A percentile compares a stretch with the other conserved stretches of the same genome.
These are phyloP conservation scores for Clarias gariepinus DNA, from an alignment of 2,113 vertebrate genomes.

Conservation along the genomic window DNA sequence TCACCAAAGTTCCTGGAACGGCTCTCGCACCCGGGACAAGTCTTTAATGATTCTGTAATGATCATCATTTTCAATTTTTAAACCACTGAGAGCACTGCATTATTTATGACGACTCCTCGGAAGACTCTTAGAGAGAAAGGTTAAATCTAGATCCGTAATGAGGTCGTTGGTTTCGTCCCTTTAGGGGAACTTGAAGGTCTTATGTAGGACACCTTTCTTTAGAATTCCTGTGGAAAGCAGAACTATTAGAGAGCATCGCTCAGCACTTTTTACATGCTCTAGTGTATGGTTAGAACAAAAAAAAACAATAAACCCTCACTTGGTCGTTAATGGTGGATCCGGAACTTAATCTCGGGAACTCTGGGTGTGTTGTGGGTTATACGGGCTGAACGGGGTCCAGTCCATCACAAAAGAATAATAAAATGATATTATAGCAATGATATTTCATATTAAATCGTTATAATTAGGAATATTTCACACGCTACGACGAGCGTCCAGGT, in stretches of 20 bases:
- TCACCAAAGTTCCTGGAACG: neutral
- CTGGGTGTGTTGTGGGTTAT: neutral
- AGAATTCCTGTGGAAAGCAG: neutral
- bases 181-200: neutral
- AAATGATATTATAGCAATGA: too few species aligned
- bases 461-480: too few species aligned
- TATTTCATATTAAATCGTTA: too few species aligned
- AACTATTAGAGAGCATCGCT: neutral
- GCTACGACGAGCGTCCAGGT: too few species aligned
- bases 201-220: neutral
- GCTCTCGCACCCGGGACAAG: neutral
- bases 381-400: neutral
- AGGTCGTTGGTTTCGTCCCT: neutral
- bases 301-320: too few species aligned
- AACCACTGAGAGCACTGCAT: neutral
- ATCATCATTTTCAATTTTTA: neutral
- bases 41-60: neutral
- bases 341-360: neutral
- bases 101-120: neutral
- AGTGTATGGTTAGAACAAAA: neutral
- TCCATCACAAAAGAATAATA: neutral
- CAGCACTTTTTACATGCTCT: too few species aligned
- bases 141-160: constrained; percentile 1
- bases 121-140: neutral
- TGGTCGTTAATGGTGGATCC: neutral